phyloP scores from a whole-genome alignment of 2,113 vertebrate species.

The Cygnus buccinator region DNA sequence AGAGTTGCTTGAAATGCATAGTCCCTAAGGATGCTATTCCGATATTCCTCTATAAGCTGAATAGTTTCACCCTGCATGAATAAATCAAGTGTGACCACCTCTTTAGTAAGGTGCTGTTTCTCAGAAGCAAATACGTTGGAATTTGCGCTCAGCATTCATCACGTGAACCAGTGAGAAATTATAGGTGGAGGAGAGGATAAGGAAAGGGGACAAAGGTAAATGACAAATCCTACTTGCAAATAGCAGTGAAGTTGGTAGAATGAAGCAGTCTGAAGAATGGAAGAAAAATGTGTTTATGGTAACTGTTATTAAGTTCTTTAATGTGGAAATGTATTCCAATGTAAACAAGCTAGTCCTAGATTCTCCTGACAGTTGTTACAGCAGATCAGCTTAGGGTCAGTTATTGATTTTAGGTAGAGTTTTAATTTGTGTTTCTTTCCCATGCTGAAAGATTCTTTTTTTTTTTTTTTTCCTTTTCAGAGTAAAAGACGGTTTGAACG shows the following conservation, averaged over 20 bases:
- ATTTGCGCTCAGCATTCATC: not conserved
- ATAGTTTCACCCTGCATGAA: not conserved
- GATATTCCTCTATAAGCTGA: not conserved
- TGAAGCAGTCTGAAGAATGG: not conserved
- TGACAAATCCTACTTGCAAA: not conserved
- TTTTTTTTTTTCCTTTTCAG: constrained; percentile 62
- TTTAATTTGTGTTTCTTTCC: not conserved
- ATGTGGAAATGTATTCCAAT: not conserved
- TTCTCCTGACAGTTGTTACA: not conserved
- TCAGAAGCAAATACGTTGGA: not conserved
- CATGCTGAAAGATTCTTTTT: not conserved
- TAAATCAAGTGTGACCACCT: not conserved
- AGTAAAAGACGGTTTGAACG: constrained; percentile 92
- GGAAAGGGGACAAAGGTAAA: not conserved
- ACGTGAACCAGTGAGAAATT: not conserved
- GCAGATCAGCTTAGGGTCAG: not conserved
- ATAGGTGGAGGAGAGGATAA: not conserved
- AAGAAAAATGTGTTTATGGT: not conserved
- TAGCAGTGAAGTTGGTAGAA: not conserved
- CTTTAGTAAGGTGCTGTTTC: not conserved
- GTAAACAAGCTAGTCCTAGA: not conserved
- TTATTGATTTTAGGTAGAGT: not conserved
- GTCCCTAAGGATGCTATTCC: not conserved
- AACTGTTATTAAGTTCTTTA: not conserved
- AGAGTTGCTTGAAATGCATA: not conserved